A percentile compares a stretch with the other conserved stretches of the same genome.
phyloP scores from a whole-genome alignment of 2,888 invertebrate genomes.

The Microplitis deprimator region DNA sequence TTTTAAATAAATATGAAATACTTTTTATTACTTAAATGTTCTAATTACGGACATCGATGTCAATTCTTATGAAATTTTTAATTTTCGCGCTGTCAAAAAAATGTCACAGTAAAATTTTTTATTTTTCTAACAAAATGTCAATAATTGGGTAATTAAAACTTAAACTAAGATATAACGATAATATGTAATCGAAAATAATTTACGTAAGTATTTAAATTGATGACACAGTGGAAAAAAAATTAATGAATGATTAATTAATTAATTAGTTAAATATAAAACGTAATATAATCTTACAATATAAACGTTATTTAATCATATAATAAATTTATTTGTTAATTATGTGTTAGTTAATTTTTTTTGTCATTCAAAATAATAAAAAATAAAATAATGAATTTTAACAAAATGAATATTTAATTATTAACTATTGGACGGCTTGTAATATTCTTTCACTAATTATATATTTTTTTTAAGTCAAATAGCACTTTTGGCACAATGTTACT shows the following conservation, averaged over 20 bases:
- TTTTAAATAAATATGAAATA: no score
- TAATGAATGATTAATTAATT: neutral
- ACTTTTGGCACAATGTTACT: slow-evolving; percentile 51
- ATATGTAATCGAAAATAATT: neutral
- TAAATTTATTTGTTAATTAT: neutral
- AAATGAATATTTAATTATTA: slow-evolving; percentile 27
- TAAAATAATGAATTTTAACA: slow-evolving; percentile 12
- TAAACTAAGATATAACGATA: neutral
- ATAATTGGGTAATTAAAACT: neutral
- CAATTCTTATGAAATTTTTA: no score
- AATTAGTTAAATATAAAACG: neutral
- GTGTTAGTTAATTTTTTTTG: neutral
- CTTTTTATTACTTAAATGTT: no score
- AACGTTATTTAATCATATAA: slow-evolving; percentile 6
- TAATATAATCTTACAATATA: neutral
- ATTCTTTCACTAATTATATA: slow-evolving; percentile 22
- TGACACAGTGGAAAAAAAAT: neutral
- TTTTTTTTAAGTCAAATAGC: slow-evolving; percentile 44
- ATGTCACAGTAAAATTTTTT: no score
- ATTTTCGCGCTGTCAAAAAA: no score
- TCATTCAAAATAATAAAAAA: slow-evolving; percentile 12
- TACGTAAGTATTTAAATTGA: neutral
- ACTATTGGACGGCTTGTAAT: slow-evolving; percentile 48
- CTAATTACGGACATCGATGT: no score
- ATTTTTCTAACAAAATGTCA: no score